Evolutionary conservation across 2,888 invertebrate species (phyloP), one percentile per base, ranked within the genome.

Genomic region (Cylindroiulus punctatus): DNA sequence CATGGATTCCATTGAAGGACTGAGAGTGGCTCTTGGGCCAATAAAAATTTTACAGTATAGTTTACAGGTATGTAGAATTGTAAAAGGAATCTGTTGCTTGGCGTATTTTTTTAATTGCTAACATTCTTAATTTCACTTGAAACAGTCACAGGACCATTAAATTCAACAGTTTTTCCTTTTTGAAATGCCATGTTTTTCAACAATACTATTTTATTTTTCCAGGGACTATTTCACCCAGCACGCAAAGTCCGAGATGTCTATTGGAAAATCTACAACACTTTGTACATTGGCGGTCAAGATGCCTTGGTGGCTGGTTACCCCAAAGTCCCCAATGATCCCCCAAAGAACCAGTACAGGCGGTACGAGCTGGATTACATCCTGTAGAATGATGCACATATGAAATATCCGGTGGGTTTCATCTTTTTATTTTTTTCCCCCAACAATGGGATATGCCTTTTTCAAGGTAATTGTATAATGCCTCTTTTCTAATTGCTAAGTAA

Each of bases 181-280:
- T n/a, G n/a, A n/a, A n/a, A n/a, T n/a, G n/a, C n/a, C n/a, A n/a
- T n/a, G n/a, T n/a, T n/a, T n/a, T n/a, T n/a, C n/a, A n/a, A n/a
- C n/a, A n/a, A n/a, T n/a, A n/a, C n/a, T n/a, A n/a, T 84, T 22
- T 89, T 19, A 14, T 81, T 57, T 12, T 76, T 22, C 36, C 92
- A 97, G 95, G 99, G 99, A 52, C 92, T 99, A 84, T 99, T 99
- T 92, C 99, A 99, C 92, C 99, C 99, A 0, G 99, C 99, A 10
- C 93, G 99, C 87, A 99, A 99, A 92, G 99, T 99, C 0, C 94
- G 99, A 42, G 99, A 99, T 91, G 99, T 99, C 0, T 99, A 99
- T 91, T 99, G 99, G 99, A 99, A 99, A 92, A 98, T 98, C 89
- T 99, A 99, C 92, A 99, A 99, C 92, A 98, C 98, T 0, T 93